phyloP scores from a whole-genome alignment of 2,888 invertebrate genomes.

The Scrobipalpa costella region DNA sequence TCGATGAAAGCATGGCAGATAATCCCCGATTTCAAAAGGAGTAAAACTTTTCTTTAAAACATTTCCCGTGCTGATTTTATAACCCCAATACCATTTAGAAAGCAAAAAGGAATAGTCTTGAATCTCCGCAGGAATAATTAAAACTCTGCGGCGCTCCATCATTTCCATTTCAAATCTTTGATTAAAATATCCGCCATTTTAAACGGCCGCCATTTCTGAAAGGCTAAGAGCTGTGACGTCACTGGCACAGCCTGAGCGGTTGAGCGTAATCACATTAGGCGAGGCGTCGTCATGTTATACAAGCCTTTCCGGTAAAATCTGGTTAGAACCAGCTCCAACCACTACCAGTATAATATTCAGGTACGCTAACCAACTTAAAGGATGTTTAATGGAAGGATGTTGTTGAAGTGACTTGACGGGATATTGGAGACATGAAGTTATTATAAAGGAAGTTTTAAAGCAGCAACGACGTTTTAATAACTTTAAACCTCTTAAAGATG shows the following conservation, averaged over 20 bases:
- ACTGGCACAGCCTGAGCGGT: slow-evolving; percentile 4
- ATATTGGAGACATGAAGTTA: not conserved
- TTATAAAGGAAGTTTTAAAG: not conserved
- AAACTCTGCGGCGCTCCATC: slow-evolving; percentile 7
- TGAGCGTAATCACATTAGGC: slow-evolving; percentile 65
- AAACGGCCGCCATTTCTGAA: slow-evolving; percentile 5
- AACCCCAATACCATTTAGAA: slow-evolving; percentile 4
- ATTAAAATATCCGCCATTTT: slow-evolving; percentile 14
- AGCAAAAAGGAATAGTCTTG: not conserved
- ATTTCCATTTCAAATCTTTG: slow-evolving; percentile 18
- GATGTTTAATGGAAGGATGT: slow-evolving; percentile 19
- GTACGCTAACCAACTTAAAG: slow-evolving; percentile 16
- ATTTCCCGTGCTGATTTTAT: not conserved
- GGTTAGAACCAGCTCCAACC: slow-evolving; percentile 33
- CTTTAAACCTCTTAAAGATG: not conserved
- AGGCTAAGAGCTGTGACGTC: slow-evolving; percentile 5
- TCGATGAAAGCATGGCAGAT: too few species aligned
- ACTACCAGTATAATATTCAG: slow-evolving; percentile 11
- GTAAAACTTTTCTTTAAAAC: too few species aligned
- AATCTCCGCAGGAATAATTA: slow-evolving; percentile 17
- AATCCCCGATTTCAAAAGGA: too few species aligned
- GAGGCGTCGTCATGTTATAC: slow-evolving; percentile 48
- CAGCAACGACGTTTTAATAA: not conserved
- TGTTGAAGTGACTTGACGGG: not conserved
- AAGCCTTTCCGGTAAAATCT: slow-evolving; percentile 45